Conservation (phyloP, 2,888 invertebrate species). For the Vandiemenella viatica region DNA sequence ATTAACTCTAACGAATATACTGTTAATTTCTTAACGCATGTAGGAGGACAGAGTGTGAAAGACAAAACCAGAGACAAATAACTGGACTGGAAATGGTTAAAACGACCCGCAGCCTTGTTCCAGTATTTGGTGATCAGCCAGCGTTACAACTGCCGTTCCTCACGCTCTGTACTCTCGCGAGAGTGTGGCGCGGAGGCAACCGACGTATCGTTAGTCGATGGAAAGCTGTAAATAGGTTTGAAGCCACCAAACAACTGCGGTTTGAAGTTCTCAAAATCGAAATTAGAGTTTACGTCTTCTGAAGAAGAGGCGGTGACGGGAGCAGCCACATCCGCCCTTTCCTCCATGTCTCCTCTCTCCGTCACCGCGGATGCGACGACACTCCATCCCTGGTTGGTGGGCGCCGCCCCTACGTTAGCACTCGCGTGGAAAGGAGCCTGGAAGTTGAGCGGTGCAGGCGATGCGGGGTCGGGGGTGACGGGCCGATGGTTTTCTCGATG, state of each 20-base stretch:
- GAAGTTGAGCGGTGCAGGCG: conserved; percentile 12
- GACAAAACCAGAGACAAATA: no score
- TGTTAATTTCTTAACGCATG: no score
- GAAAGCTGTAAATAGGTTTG: conserved; percentile 36
- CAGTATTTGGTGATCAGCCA: no score
- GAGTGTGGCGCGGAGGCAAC: not conserved
- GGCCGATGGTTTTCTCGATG: conserved; percentile 9
- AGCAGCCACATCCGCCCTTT: conserved; percentile 7
- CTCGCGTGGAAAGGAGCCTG: conserved; percentile 33
- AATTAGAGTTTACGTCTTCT: conserved; percentile 27
- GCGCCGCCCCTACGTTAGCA: conserved; percentile 39
- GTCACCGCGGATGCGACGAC: conserved; percentile 26
- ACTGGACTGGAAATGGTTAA: no score
- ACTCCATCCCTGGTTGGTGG: conserved; percentile 44
- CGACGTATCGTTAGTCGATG: not conserved
- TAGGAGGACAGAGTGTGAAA: no score
- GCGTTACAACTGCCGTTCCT: not conserved
- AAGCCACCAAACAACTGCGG: conserved; percentile 54
- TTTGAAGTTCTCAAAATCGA: conserved; percentile 49
- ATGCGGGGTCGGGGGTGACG: not conserved
- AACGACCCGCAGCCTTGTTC: no score
- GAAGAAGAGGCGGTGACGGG: conserved; percentile 14
- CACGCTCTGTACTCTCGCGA: no score
- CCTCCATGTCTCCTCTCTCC: conserved; percentile 11
- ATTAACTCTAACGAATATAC: no score